Evolutionary conservation across 30 jellyfish, hydroid and myxozoan genomes (phyloP).

Genomic region (Aurelia sp.): DNA sequence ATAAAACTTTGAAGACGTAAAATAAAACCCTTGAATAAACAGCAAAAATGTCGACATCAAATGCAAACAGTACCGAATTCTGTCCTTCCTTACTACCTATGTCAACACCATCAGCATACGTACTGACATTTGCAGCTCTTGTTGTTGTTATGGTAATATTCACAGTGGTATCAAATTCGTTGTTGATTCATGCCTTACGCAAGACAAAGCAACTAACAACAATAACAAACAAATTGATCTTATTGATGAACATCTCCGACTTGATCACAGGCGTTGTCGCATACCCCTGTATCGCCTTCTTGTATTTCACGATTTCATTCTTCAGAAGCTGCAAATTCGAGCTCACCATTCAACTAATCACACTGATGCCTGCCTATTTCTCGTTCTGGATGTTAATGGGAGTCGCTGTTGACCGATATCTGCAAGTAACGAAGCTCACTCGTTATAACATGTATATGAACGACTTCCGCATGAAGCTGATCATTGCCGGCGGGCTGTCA

Average conservation of each 20-base stretch:
- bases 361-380: constrained; percentile 35
- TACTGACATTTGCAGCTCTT: constrained; percentile 3
- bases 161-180: constrained; percentile 17
- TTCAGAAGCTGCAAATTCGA: constrained; percentile 33
- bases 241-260: constrained; percentile 52
- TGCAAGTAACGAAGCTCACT: constrained; percentile 50
- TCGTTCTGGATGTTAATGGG: constrained; percentile 57
- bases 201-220: constrained; percentile 38
- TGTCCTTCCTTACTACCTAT: constrained; percentile 44
- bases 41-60: too few species aligned
- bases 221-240: constrained; percentile 31
- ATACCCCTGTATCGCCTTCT: constrained; percentile 31
- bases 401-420: constrained; percentile 56
- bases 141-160: constrained; percentile 4
- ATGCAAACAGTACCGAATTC: constrained; percentile 2
- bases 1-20: too few species aligned
- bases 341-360: constrained; percentile 32
- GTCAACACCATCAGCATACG: constrained; percentile 23
- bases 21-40: too few species aligned
- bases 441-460: constrained; percentile 31
- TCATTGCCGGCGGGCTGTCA: not conserved
- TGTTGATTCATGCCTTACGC: constrained; percentile 14
- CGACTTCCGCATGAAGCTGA: constrained; percentile 14
- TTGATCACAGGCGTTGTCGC: constrained; percentile 26
- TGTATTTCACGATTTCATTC: not conserved